Percentiles rank a stretch among this genome's conserved stretches.
Conservation (phyloP, 2,888 invertebrate genomes). For the Timandra comae region DNA sequence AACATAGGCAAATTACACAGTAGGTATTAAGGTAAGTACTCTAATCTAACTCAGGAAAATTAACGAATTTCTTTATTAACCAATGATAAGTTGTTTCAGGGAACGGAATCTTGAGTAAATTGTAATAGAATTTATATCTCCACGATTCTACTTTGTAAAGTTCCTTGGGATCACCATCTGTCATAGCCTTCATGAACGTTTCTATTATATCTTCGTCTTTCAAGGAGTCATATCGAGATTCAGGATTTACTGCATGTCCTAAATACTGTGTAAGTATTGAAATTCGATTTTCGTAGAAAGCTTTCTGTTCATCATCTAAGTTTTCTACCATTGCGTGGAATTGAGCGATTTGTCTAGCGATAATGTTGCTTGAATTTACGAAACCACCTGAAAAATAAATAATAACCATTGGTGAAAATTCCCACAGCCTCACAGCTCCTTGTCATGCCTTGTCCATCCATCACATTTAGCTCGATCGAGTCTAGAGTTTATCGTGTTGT, state of each 20-base stretch:
- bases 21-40: too few relatives aligned
- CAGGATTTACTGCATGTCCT: slow-evolving; percentile 46
- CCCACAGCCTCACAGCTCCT: too few relatives aligned
- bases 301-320: slow-evolving; percentile 79
- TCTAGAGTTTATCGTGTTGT: too few relatives aligned
- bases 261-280: slow-evolving; percentile 78
- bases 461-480: too few relatives aligned
- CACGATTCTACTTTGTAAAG: slow-evolving; percentile 83
- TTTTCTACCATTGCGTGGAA: slow-evolving; percentile 80
- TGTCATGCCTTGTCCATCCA: too few relatives aligned
- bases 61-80: slow-evolving; percentile 79
- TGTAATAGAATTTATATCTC: slow-evolving; percentile 81
- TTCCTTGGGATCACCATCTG: slow-evolving; percentile 75
- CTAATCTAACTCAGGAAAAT: slow-evolving; percentile 69
- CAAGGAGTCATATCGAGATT: slow-evolving; percentile 60
- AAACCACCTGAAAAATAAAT: slow-evolving; percentile 79
- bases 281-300: slow-evolving; percentile 82
- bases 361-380: slow-evolving; percentile 80
- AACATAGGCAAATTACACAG: too few relatives aligned
- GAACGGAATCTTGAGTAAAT: slow-evolving; percentile 75
- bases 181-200: slow-evolving; percentile 79
- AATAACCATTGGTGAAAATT: too few relatives aligned
- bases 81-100: slow-evolving; percentile 77
- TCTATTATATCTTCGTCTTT: slow-evolving; percentile 75
- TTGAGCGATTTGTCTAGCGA: slow-evolving; percentile 78